These are phyloP conservation scores for Epistrophe grossulariae DNA, from an alignment of 2,888 invertebrate species.

Conservation along the genomic window DNA sequence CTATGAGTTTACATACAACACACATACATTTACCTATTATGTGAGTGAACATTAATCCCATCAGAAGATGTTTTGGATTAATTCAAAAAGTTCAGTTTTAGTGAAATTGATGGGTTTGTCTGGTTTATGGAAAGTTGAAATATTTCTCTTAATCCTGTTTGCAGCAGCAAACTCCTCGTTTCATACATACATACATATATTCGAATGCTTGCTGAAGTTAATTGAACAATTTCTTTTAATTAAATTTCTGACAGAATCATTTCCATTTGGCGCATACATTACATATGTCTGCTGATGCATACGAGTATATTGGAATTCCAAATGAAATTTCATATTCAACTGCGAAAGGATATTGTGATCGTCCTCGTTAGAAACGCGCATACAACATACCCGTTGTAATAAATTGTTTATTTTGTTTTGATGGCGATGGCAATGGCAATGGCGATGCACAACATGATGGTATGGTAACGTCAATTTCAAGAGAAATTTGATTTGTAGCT, in stretches of 20 bases:
- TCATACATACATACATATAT: not conserved
- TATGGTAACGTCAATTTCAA: not conserved
- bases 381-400: not conserved
- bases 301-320: slow-evolving; percentile 7
- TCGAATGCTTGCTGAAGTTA: slow-evolving; percentile 27
- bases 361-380: slow-evolving; percentile 3
- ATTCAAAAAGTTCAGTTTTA: slow-evolving; percentile 32
- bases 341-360: slow-evolving; percentile 9
- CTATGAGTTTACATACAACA: not conserved
- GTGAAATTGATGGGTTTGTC: slow-evolving; percentile 35
- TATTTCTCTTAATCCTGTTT: slow-evolving; percentile 20
- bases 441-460: not conserved
- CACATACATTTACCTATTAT: not conserved
- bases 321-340: slow-evolving; percentile 29
- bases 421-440: not conserved
- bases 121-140: slow-evolving; percentile 35
- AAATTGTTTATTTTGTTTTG: slow-evolving; percentile 16
- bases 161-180: not conserved
- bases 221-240: slow-evolving; percentile 47
- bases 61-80: slow-evolving; percentile 38
- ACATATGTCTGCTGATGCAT: not conserved
- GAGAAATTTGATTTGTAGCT: slow-evolving; percentile 32
- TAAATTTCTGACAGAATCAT: slow-evolving; percentile 46
- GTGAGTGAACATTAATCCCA: not conserved
- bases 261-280: slow-evolving; percentile 32